Base-by-base conservation (phyloP, 1,140 invertebrate species). In the Brachionus paranguensis region DNA sequence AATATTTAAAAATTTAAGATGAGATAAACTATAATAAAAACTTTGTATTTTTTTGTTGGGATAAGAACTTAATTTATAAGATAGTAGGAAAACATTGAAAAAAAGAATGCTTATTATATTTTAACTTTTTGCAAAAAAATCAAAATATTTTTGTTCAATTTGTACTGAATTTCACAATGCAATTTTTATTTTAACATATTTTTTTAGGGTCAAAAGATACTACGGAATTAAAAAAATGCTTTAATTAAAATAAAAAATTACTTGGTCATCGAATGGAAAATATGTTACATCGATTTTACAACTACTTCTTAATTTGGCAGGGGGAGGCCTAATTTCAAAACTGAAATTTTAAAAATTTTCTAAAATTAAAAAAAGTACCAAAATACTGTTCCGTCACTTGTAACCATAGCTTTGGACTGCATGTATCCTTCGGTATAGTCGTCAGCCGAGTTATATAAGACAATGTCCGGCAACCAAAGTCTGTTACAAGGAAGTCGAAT, bases 361-460 rank as follows among this genome's bases (percentile, higher is more conserved):
- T 8, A 41, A 41, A 12, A 27, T 68, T 33, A 8, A 33, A 20
- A 65, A 65, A 65, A 29, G 27, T 72, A 72, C 91, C 91, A 92
- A 83, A 91, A 90, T 3, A 92, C 91, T 37, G 89, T 89, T 17
- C 92, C 92, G 85, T 90, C 88, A 84, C 88, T 85, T 5, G 87
- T 85, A 4, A 92, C 88, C 90, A 91, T 91, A 2, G 91, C 91
- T 78, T 91, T 89, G 41, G 89, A 91, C 41, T 87, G 86, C 91
- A 92, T 91, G 86, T 91, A 91, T 7, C 90, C 91, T 17, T 88
- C 86, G 0, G 91, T 91, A 86, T 91, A 92, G 86, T 92, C 91
- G 85, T 92, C 91, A n/a, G 91, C 91, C 12, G 68, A 74, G 37
- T 84, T 84, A 14, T 84, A 84, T 10, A 84, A 29, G 43, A 84